A percentile compares a stretch with the other conserved stretches of the same genome.
These are phyloP conservation scores for Phthorimaea operculella DNA, from an alignment of 1,140 invertebrate species.

Conservation along the genomic window DNA sequence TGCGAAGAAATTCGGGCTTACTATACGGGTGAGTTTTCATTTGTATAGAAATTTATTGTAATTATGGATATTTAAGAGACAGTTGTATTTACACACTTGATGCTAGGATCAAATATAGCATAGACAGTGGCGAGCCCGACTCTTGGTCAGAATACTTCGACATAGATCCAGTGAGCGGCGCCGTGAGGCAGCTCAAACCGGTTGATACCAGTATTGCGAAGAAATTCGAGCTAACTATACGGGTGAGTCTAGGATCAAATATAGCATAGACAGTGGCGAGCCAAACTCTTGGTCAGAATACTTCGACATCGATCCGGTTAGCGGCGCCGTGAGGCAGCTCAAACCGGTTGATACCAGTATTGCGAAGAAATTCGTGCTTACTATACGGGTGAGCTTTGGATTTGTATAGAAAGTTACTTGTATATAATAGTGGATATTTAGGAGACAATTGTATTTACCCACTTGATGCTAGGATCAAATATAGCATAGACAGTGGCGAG, in stretches of 20 bases:
- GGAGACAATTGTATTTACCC: no score
- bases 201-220: conserved; percentile 84
- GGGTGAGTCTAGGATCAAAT: conserved; percentile 73
- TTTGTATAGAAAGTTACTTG: no score
- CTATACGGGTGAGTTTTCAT: conserved; percentile 64
- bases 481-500: conserved; percentile 83
- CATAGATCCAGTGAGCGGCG: conserved; percentile 82
- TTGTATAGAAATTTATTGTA: no score
- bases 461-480: conserved; percentile 68
- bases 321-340: conserved; percentile 83
- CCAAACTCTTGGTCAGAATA: conserved; percentile 81
- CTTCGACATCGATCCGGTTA: conserved; percentile 84
- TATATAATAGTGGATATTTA: no score
- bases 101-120: no score
- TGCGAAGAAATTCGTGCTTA: conserved; percentile 74
- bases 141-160: conserved; percentile 84
- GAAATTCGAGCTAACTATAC: conserved; percentile 72
- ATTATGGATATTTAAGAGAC: no score
- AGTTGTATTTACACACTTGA: no score
- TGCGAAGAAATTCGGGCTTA: conserved; percentile 74
- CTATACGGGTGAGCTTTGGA: conserved; percentile 65
- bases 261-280: conserved; percentile 83
- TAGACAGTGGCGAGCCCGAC: conserved; percentile 78
- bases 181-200: conserved; percentile 81
- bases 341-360: conserved; percentile 81